Evolutionary conservation across 2,797 vertebrate genomes (phyloP).

Genomic region (Characodon lateralis): DNA sequence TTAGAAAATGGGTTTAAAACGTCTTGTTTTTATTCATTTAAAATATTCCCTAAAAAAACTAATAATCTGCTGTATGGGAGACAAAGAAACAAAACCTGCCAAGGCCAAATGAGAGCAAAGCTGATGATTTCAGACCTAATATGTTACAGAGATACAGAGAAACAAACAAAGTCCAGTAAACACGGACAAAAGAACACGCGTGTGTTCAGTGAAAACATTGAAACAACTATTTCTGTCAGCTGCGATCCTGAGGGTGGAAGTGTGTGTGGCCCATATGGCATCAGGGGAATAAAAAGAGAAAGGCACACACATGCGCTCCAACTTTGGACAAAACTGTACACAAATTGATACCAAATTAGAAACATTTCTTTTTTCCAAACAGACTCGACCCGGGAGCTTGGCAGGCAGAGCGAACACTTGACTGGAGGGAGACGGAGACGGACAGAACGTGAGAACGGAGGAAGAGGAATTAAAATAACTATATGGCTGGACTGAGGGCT

Average conservation of each 20-base stretch:
- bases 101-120: slow-evolving; percentile 8
- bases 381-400: slow-evolving; percentile 40
- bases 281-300: slow-evolving; percentile 57
- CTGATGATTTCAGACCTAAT: neutral
- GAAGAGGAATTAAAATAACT: slow-evolving; percentile 53
- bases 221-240: slow-evolving; percentile 62
- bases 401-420: slow-evolving; percentile 52
- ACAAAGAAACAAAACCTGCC: no score
- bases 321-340: slow-evolving; percentile 55
- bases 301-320: slow-evolving; percentile 35
- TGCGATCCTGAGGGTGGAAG: slow-evolving; percentile 36
- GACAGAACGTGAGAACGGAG: slow-evolving; percentile 42
- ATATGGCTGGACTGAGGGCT: slow-evolving; percentile 28
- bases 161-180: slow-evolving; percentile 35
- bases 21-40: neutral
- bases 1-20: no score
- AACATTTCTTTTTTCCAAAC: slow-evolving; percentile 41
- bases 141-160: slow-evolving; percentile 24
- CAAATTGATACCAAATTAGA: slow-evolving; percentile 65
- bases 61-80: neutral
- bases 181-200: slow-evolving; percentile 54
- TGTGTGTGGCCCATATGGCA: slow-evolving; percentile 55
- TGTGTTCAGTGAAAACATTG: slow-evolving; percentile 41
- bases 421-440: slow-evolving; percentile 23
- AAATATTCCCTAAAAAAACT: neutral